phyloP scores from a whole-genome alignment of 2,888 invertebrate genomes.

The Lasioglossum morio region DNA sequence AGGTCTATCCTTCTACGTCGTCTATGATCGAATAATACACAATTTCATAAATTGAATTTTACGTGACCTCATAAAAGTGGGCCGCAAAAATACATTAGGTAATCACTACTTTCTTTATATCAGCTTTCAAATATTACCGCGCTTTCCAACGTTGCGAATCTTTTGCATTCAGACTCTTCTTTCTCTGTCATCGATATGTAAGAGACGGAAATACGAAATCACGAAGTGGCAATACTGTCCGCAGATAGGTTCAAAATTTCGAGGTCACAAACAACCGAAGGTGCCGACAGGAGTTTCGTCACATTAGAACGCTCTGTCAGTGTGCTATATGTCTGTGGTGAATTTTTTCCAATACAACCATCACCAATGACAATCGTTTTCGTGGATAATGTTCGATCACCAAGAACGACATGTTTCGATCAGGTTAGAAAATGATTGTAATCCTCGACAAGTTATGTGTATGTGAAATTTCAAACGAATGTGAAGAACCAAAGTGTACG shows the following conservation, averaged over 20 bases:
- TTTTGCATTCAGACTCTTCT: background rate
- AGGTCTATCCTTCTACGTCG: no score
- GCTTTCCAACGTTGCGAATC: background rate
- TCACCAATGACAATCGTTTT: conserved; percentile 79
- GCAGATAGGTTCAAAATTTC: background rate
- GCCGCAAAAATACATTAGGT: background rate
- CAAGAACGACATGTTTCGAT: conserved; percentile 61
- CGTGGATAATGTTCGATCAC: conserved; percentile 73
- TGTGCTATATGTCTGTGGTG: conserved; percentile 9
- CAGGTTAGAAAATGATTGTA: conserved; percentile 69
- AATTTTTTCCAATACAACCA: conserved; percentile 42
- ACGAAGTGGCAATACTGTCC: background rate
- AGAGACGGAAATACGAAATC: background rate
- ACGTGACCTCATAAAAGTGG: no score
- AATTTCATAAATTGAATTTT: no score
- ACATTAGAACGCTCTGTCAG: background rate
- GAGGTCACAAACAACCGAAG: background rate
- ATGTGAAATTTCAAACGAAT: conserved; percentile 44
- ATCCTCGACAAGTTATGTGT: conserved; percentile 43
- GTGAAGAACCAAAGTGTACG: conserved; percentile 39
- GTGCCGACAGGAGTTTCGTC: background rate
- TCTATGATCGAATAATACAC: no score
- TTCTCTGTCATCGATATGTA: background rate
- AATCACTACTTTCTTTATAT: background rate
- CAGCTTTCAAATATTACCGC: background rate